Evolutionary conservation across 2,113 vertebrate species (phyloP).

Genomic region (Holacanthus passer): DNA sequence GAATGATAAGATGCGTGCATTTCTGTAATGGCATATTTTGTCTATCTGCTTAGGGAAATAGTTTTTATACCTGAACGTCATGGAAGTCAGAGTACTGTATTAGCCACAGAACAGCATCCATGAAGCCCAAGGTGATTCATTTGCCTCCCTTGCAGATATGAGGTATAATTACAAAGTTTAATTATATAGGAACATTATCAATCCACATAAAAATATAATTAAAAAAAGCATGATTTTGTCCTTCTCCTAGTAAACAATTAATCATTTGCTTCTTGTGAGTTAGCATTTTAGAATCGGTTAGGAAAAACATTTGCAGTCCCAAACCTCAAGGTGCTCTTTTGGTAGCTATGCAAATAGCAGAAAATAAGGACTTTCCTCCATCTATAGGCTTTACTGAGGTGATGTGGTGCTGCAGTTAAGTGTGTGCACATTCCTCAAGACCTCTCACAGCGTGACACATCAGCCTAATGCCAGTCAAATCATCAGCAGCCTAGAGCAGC

Average conservation of each 20-base stretch:
- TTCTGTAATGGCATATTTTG: slow-evolving; percentile 10
- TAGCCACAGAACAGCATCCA: background rate
- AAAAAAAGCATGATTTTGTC: background rate
- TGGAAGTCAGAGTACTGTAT: slow-evolving; percentile 8
- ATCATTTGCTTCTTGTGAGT: background rate
- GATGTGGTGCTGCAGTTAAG: slow-evolving; percentile 15
- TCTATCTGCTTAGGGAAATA: background rate
- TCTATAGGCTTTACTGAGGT: background rate
- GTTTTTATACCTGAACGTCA: background rate
- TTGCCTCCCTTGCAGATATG: background rate
- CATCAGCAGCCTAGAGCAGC: slow-evolving; percentile 45
- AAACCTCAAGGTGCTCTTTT: background rate
- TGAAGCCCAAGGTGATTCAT: background rate
- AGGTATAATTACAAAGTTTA: background rate
- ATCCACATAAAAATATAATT: too few relatives aligned
- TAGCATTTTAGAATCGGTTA: background rate
- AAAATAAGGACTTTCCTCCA: background rate
- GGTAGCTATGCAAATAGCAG: background rate
- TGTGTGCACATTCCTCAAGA: slow-evolving; percentile 12
- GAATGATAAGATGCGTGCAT: background rate
- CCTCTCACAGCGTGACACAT: slow-evolving; percentile 38
- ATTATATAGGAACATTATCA: background rate
- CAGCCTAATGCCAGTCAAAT: slow-evolving; percentile 43
- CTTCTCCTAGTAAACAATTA: background rate
- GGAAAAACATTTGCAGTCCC: background rate